phyloP scores from a whole-genome alignment of 2,113 vertebrate genomes.

The Amazona vittata region DNA sequence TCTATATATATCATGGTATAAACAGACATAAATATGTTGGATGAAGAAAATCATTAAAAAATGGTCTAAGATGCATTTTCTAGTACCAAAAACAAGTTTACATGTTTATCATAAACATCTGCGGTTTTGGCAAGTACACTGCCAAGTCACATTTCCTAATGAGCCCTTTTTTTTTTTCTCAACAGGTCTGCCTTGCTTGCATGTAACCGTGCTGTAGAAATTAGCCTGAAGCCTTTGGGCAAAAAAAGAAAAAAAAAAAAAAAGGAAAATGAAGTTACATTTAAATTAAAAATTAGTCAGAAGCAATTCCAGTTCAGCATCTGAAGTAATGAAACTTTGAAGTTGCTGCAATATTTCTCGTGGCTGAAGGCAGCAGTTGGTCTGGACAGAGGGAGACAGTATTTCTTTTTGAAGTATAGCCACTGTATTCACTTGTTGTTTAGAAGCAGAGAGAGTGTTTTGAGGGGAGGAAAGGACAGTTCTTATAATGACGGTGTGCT shows the following conservation, averaged over 20 bases:
- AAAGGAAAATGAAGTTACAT: background rate
- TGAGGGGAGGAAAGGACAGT: background rate
- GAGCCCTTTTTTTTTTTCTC: background rate
- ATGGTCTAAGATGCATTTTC: background rate
- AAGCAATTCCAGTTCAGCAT: background rate
- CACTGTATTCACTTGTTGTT: background rate
- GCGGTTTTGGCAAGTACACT: background rate
- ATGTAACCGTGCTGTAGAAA: background rate
- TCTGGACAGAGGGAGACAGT: background rate
- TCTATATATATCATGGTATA: background rate
- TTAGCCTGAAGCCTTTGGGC: background rate
- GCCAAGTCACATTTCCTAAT: background rate
- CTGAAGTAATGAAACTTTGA: background rate
- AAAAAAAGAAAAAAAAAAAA: background rate
- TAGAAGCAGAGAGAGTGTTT: background rate
- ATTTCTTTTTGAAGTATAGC: background rate
- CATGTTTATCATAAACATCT: background rate
- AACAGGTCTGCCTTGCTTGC: background rate
- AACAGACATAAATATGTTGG: background rate
- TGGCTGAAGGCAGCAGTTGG: background rate
- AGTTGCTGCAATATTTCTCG: background rate
- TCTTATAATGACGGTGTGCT: background rate
- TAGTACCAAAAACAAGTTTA: background rate
- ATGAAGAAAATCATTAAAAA: background rate
- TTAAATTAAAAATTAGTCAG: background rate